phyloP scores from a whole-genome alignment of 2,888 invertebrate species.

The Eupithecia centaureata region DNA sequence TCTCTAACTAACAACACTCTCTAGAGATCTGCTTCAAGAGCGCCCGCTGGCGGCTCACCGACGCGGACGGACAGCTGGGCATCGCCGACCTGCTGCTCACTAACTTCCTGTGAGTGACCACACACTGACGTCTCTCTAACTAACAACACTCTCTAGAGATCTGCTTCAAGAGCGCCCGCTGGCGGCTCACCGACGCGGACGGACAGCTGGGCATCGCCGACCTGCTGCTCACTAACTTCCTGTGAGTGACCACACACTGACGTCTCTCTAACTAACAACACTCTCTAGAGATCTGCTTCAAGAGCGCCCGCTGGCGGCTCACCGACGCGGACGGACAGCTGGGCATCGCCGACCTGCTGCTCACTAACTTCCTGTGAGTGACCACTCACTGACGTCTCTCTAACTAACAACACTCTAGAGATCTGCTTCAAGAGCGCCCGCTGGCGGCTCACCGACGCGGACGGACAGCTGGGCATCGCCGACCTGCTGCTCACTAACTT shows the following conservation, averaged over 20 bases:
- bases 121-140: background rate
- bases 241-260: slow-evolving; percentile 81
- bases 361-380: slow-evolving; percentile 95
- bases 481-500: too few species aligned
- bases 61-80: slow-evolving; percentile 98
- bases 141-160: background rate
- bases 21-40: slow-evolving; percentile 99
- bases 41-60: slow-evolving; percentile 98
- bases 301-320: slow-evolving; percentile 59
- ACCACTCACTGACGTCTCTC: background rate
- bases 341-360: slow-evolving; percentile 97
- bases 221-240: slow-evolving; percentile 96
- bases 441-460: background rate
- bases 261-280: background rate
- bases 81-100: slow-evolving; percentile 97
- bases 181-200: slow-evolving; percentile 32
- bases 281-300: slow-evolving; percentile 58
- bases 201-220: slow-evolving; percentile 99
- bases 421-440: background rate
- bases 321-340: slow-evolving; percentile 89
- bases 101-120: slow-evolving; percentile 92
- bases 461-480: too few species aligned
- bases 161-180: slow-evolving; percentile 74
- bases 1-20: too few species aligned
- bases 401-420: background rate